phyloP scores from a whole-genome alignment of 2,888 invertebrate species.

The Crioceris asparagi region DNA sequence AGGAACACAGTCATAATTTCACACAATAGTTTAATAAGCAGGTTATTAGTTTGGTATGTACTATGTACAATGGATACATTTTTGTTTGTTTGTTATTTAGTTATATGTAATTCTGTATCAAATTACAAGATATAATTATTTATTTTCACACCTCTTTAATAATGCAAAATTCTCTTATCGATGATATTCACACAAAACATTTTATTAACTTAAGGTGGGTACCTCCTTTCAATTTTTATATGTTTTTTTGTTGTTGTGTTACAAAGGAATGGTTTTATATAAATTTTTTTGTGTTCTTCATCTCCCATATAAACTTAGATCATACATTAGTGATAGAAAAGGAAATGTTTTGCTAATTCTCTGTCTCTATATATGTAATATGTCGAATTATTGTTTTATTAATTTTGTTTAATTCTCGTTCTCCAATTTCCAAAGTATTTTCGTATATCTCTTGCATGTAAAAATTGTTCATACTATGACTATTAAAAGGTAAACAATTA shows the following conservation, averaged over 20 bases:
- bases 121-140: conserved; percentile 2
- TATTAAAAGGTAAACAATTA: too few species aligned
- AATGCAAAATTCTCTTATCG: not conserved
- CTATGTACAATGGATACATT: conserved; percentile 36
- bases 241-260: too few species aligned
- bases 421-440: conserved; percentile 29
- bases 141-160: conserved; percentile 1
- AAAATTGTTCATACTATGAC: conserved; percentile 36
- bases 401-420: conserved; percentile 25
- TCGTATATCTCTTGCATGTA: conserved; percentile 36
- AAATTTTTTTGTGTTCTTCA: too few species aligned
- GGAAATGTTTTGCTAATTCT: conserved; percentile 23
- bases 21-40: conserved; percentile 31
- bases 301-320: conserved; percentile 20
- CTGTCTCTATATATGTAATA: not conserved
- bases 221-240: conserved; percentile 23
- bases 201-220: conserved; percentile 23
- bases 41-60: conserved; percentile 35
- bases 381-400: conserved; percentile 20
- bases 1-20: conserved; percentile 5
- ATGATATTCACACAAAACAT: not conserved
- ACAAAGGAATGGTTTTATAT: conserved; percentile 26
- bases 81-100: conserved; percentile 29
- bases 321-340: conserved; percentile 23
- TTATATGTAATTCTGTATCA: conserved; percentile 10